These are phyloP conservation scores for Zygaena filipendulae DNA, from an alignment of 2,888 invertebrate species.

Conservation along the genomic window DNA sequence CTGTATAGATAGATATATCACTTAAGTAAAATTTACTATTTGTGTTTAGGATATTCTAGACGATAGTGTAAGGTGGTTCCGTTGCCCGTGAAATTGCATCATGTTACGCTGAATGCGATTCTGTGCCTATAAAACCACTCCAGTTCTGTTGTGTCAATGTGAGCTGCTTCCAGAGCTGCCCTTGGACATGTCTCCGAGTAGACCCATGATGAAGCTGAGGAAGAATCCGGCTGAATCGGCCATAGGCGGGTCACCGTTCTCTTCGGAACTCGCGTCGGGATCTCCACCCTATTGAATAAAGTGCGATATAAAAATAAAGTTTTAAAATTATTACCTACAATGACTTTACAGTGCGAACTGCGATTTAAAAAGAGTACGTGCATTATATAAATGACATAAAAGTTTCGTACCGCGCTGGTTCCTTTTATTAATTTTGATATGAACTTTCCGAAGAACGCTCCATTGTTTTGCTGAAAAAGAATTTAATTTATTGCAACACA, in stretches of 20 bases:
- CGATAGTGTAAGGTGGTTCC: too few relatives aligned
- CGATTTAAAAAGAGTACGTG: too few relatives aligned
- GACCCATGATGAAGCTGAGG: conserved; percentile 36
- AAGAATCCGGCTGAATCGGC: conserved; percentile 49
- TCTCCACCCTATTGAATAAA: conserved; percentile 31
- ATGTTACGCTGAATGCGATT: too few relatives aligned
- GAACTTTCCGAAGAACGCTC: conserved; percentile 54
- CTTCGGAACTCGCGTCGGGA: conserved; percentile 31
- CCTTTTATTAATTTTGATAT: conserved; percentile 49
- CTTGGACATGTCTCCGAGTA: conserved; percentile 56
- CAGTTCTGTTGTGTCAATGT: too few relatives aligned
- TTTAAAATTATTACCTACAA: background rate
- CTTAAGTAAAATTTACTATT: too few relatives aligned
- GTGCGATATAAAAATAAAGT: conserved; percentile 1
- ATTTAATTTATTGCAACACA: too few relatives aligned
- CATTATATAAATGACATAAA: too few relatives aligned
- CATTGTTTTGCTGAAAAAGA: conserved; percentile 61
- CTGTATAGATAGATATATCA: too few relatives aligned
- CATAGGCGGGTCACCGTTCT: conserved; percentile 30
- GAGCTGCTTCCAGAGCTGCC: conserved; percentile 41
- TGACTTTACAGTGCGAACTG: too few relatives aligned
- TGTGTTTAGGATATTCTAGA: too few relatives aligned
- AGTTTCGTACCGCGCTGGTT: conserved; percentile 53
- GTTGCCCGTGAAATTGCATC: too few relatives aligned
- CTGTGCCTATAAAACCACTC: too few relatives aligned